Evolutionary conservation across 2,888 invertebrate species (phyloP).

Genomic region (Epinotia ramella): DNA sequence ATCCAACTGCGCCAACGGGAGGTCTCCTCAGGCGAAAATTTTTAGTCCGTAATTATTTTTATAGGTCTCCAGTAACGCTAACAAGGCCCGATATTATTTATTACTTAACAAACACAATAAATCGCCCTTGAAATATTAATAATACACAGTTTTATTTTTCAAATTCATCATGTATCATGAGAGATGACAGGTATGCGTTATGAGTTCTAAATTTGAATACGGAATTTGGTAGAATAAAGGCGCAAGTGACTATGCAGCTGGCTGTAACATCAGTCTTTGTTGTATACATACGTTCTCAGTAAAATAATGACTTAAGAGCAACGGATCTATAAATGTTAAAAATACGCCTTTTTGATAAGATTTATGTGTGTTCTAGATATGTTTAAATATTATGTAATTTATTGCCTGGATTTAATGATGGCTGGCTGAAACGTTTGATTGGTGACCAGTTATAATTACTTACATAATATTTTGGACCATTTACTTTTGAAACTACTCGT

Average conservation of each 20-base stretch:
- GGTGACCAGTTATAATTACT: slow-evolving; percentile 55
- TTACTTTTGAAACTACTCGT: background rate
- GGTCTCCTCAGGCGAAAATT: slow-evolving; percentile 47
- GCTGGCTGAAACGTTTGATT: slow-evolving; percentile 59
- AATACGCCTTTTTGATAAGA: background rate
- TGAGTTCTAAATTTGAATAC: slow-evolving; percentile 40
- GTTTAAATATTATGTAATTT: slow-evolving; percentile 35
- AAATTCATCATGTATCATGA: slow-evolving; percentile 54
- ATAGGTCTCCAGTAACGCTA: slow-evolving; percentile 57
- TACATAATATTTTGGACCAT: background rate
- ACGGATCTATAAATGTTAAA: background rate
- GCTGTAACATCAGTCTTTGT: background rate
- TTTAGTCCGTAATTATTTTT: slow-evolving; percentile 55
- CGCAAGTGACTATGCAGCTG: background rate
- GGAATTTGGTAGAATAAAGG: background rate
- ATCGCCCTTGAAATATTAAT: slow-evolving; percentile 67
- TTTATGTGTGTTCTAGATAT: background rate
- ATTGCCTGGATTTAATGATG: slow-evolving; percentile 52
- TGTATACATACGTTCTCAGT: background rate
- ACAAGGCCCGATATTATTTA: slow-evolving; percentile 62
- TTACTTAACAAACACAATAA: slow-evolving; percentile 69
- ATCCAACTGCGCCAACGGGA: slow-evolving; percentile 42
- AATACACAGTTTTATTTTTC: slow-evolving; percentile 55
- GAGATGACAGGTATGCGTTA: slow-evolving; percentile 48
- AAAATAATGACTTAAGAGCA: background rate